phyloP scores from a whole-genome alignment of 2,113 vertebrate genomes.

The Mola mola region DNA sequence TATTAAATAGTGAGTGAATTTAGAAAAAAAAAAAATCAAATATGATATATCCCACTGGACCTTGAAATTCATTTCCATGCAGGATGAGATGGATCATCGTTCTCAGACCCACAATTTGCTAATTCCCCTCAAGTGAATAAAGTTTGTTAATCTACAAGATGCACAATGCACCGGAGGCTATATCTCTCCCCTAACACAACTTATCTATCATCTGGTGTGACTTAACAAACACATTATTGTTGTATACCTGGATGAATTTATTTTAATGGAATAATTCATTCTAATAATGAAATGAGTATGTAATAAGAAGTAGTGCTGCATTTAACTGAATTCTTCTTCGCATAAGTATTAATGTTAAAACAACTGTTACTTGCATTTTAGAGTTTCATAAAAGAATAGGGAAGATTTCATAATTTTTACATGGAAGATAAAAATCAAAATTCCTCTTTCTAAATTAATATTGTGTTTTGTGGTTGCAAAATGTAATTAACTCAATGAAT shows the following conservation, averaged over 20 bases:
- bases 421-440: neutral
- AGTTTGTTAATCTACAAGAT: constrained; percentile 36
- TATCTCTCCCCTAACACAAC: constrained; percentile 20
- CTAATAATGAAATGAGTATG: neutral
- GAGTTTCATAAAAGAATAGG: constrained; percentile 7
- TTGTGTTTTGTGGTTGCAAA: too few species aligned
- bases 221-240: neutral
- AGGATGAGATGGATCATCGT: constrained; percentile 24
- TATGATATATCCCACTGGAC: constrained; percentile 7
- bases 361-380: too few species aligned
- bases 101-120: constrained; percentile 7
- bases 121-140: constrained; percentile 12
- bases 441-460: too few species aligned
- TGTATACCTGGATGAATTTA: neutral
- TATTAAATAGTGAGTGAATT: neutral
- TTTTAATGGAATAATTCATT: neutral
- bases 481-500: too few species aligned
- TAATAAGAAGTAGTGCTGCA: neutral
- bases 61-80: constrained; percentile 40
- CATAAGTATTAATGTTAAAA: too few species aligned
- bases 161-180: neutral
- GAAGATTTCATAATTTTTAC: neutral
- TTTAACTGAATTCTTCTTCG: neutral
- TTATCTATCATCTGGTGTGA: constrained; percentile 13
- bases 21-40: neutral